Evolutionary conservation across 2,113 vertebrate genomes (phyloP).

Genomic region (Lanius ludovicianus): DNA sequence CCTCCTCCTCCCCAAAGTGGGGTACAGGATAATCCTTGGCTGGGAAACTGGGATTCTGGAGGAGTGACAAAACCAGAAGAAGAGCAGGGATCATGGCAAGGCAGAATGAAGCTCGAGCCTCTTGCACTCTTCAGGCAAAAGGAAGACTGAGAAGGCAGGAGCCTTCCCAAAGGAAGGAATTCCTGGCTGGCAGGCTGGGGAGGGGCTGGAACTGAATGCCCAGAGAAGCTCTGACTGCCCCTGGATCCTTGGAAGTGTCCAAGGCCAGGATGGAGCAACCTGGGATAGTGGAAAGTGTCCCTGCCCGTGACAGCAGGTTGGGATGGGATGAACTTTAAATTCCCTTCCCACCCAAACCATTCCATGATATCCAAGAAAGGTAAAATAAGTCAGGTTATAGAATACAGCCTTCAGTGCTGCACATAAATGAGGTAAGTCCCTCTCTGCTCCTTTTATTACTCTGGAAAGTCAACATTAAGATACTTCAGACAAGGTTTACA

Average conservation of each 20-base stretch:
- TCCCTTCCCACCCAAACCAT: not conserved
- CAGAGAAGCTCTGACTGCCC: not conserved
- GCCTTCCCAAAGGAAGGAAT: not conserved
- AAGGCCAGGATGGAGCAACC: rapidly evolving
- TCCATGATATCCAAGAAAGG: not conserved
- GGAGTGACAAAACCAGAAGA: not conserved
- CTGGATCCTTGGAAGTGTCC: not conserved
- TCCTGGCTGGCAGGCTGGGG: not conserved
- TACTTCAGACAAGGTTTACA: not conserved
- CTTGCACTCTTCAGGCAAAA: not conserved
- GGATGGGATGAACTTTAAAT: not conserved
- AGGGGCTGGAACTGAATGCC: rapidly evolving
- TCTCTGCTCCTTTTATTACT: not conserved
- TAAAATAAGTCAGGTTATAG: not conserved
- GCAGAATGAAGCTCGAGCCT: not conserved
- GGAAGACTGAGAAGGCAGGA: not conserved
- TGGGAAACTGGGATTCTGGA: not conserved
- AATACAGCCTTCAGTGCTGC: not conserved
- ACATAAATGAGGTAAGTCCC: not conserved
- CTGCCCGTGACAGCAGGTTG: not conserved
- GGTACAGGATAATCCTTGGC: not conserved
- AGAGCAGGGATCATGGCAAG: not conserved
- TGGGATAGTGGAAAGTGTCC: rapidly evolving
- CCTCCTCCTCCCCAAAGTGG: not conserved
- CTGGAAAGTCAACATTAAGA: not conserved